Conservation (phyloP, 2,888 invertebrate species). For the Pandemis cinnamomeana region DNA sequence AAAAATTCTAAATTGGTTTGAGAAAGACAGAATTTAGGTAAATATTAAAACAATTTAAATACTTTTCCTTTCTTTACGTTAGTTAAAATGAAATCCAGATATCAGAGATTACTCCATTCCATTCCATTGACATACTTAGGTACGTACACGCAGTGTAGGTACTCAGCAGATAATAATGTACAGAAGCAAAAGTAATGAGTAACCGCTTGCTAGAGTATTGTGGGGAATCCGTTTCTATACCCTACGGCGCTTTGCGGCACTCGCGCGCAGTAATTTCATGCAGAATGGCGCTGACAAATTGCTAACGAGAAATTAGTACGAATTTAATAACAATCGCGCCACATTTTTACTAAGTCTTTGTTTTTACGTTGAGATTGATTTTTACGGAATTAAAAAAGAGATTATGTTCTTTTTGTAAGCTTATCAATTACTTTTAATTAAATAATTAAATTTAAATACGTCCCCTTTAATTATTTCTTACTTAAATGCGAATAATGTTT, state of each 20-base stretch:
- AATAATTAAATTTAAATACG: too few relatives aligned
- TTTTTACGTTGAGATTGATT: neutral
- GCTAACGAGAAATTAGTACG: slow-evolving; percentile 12
- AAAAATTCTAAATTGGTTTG: too few relatives aligned
- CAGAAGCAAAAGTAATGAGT: slow-evolving; percentile 17
- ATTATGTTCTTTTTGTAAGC: too few relatives aligned
- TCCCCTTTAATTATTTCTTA: too few relatives aligned
- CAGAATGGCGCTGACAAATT: slow-evolving; percentile 23
- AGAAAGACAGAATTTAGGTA: too few relatives aligned
- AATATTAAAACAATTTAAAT: too few relatives aligned
- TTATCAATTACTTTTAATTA: too few relatives aligned
- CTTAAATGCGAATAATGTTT: too few relatives aligned
- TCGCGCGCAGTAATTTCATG: slow-evolving; percentile 26
- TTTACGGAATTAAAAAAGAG: too few relatives aligned
- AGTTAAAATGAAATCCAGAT: neutral
- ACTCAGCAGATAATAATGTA: neutral
- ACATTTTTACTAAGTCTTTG: neutral
- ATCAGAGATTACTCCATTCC: neutral
- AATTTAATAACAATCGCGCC: neutral
- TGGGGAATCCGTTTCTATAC: slow-evolving; percentile 29
- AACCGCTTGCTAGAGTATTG: neutral
- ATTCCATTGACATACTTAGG: neutral
- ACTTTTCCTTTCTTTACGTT: neutral
- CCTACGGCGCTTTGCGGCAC: slow-evolving; percentile 23
- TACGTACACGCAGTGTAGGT: neutral